These are phyloP conservation scores for Pipa parva DNA, from an alignment of 2,113 vertebrate genomes.

Conservation along the genomic window DNA sequence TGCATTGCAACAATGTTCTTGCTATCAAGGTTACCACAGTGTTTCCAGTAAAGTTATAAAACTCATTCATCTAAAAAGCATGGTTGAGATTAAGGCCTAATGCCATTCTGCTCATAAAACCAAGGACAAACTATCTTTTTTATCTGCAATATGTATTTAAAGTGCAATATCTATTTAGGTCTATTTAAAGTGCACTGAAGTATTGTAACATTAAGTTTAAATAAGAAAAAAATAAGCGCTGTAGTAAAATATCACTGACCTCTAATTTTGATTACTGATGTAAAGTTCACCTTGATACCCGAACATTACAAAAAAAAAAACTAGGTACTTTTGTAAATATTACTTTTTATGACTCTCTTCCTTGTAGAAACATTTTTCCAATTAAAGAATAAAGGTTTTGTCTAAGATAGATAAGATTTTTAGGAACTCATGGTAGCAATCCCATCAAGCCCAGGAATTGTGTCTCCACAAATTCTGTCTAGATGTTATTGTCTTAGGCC, in stretches of 20 bases:
- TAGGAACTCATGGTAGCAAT: too few species aligned
- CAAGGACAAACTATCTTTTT: slow-evolving; percentile 38
- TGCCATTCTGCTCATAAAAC: slow-evolving; percentile 34
- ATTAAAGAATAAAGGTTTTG: too few species aligned
- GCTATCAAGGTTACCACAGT: slow-evolving; percentile 37
- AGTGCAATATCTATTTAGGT: slow-evolving; percentile 41
- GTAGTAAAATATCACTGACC: slow-evolving; percentile 31
- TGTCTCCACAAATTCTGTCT: too few species aligned
- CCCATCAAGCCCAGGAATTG: too few species aligned
- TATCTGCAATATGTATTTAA: slow-evolving; percentile 39
- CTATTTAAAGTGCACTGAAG: slow-evolving; percentile 41
- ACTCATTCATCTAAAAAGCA: slow-evolving; percentile 42
- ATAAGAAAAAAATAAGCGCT: slow-evolving; percentile 16
- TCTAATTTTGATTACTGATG: slow-evolving; percentile 35
- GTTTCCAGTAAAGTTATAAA: slow-evolving; percentile 41
- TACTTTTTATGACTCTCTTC: background rate
- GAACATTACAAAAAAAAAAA: slow-evolving; percentile 8
- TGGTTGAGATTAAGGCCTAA: slow-evolving; percentile 38
- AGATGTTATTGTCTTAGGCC: too few species aligned
- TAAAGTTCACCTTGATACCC: slow-evolving; percentile 25
- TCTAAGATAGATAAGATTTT: too few species aligned
- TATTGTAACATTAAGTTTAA: slow-evolving; percentile 42
- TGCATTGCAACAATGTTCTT: slow-evolving; percentile 21
- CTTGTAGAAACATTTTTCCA: too few species aligned
- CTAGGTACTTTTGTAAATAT: background rate